These are phyloP conservation scores for Bombus balteatus DNA, from an alignment of 1,140 invertebrate genomes.

Conservation along the genomic window DNA sequence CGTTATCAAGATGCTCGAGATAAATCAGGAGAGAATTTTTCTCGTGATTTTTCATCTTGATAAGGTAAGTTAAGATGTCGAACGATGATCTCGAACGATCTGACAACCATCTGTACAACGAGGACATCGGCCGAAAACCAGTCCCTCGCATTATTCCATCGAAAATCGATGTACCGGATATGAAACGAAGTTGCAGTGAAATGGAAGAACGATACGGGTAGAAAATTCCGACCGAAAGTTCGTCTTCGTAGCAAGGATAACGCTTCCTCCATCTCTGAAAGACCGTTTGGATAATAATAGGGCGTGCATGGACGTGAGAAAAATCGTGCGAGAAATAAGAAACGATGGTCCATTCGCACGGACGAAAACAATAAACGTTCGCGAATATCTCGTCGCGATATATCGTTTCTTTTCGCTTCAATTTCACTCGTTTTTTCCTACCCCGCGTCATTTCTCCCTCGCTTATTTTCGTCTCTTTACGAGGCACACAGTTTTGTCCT, in stretches of 20 bases:
- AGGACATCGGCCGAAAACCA: background rate
- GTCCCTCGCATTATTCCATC: background rate
- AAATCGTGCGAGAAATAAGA: slow-evolving; percentile 6
- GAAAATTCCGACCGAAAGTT: slow-evolving; percentile 23
- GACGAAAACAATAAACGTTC: background rate
- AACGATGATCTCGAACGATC: no score
- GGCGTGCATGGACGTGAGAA: background rate
- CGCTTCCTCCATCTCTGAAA: no score
- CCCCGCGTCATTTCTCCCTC: no score
- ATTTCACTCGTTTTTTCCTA: background rate
- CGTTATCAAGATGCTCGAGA: no score
- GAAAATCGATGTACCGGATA: slow-evolving; percentile 46
- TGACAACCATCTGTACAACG: no score
- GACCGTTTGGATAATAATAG: background rate
- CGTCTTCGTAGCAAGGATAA: background rate
- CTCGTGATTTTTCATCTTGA: no score
- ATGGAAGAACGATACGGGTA: background rate
- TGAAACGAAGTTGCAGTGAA: background rate
- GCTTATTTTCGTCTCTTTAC: background rate
- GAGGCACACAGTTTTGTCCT: no score
- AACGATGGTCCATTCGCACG: background rate
- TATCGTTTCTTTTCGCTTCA: background rate
- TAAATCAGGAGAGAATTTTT: no score
- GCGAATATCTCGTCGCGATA: background rate
- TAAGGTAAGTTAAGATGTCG: no score